A percentile compares a stretch with the other conserved stretches of the same genome.
These are phyloP conservation scores for Phthorimaea operculella DNA, from an alignment of 1,140 invertebrate species.

Conservation along the genomic window DNA sequence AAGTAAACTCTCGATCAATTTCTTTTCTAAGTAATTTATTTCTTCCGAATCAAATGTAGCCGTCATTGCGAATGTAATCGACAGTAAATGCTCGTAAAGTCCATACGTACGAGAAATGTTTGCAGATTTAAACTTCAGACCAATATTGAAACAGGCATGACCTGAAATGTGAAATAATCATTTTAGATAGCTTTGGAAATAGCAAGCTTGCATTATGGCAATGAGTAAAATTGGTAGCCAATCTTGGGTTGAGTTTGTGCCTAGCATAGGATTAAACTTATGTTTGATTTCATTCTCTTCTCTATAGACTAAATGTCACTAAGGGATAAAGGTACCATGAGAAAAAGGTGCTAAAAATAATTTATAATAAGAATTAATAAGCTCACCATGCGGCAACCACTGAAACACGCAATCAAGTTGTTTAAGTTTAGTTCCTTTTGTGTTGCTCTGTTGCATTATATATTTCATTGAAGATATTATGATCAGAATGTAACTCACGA, in stretches of 20 bases:
- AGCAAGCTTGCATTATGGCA: not conserved
- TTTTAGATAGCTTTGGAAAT: too few species aligned
- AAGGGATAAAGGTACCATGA: not conserved
- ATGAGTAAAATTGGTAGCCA: not conserved
- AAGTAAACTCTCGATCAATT: constrained; percentile 31
- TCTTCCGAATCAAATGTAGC: constrained; percentile 22
- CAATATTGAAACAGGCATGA: constrained; percentile 39
- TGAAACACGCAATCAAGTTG: constrained; percentile 20
- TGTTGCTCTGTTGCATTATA: constrained; percentile 15
- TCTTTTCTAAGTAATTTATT: constrained; percentile 26
- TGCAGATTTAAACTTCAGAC: constrained; percentile 21
- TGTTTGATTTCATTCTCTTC: too few species aligned
- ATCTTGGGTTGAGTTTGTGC: not conserved
- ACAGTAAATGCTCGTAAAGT: constrained; percentile 36
- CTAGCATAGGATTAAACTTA: too few species aligned
- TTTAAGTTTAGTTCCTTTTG: constrained; percentile 11
- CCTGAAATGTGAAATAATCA: constrained; percentile 23
- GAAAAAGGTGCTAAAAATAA: constrained; percentile 2
- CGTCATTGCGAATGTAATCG: constrained; percentile 23
- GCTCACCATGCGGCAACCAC: constrained; percentile 31
- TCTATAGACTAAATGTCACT: too few species aligned
- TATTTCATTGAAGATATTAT: constrained; percentile 27
- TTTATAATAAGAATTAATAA: not conserved
- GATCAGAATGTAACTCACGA: constrained; percentile 28
- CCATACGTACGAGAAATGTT: constrained; percentile 10